Base-by-base conservation (phyloP, 2,797 vertebrate species). In the Argentina silus region DNA sequence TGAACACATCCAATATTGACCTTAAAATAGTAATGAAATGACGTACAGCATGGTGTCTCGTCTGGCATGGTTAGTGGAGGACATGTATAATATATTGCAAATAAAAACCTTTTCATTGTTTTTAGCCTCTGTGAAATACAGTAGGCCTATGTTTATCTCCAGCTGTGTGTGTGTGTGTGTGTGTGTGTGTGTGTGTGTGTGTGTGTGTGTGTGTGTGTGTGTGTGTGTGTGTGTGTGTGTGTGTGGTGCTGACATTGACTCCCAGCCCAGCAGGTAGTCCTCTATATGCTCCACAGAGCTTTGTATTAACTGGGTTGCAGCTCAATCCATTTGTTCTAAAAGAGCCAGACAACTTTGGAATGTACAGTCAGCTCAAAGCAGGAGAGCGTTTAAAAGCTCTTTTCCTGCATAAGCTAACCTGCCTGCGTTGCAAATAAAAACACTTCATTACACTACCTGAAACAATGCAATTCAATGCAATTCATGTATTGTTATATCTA, bases 271-370 rank as follows among this genome's bases (percentile, higher is more conserved):
- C 71, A 48, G 71, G 44, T 56, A 45, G 61, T 5, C 17, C 12
- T 55, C 44, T 69, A 67, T 19, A 1, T 63, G 48, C 56, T 69
- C 57, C 67, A 42, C 23, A 8, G 8, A 23, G 51, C 56, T 78
- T 36, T 36, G 67, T 51, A 78, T 57, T 43, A 11, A 15, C 36
- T 65, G 17, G 17, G 19, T 56, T 65, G 42, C 62, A 23, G 23
- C 45, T 66, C 51, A 59, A 59, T 23, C n/a, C 27, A 6, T 45
- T 19, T 14, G 56, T 61, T 55, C 70, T 78, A 42, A 7, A 72
- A 23, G 44, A 43, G 47, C 17, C 48, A 56, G 36, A 56, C 47
- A 78, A 77, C 72, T 78, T 82, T 55, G 11, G 4, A 19, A 67
- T 69, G 3, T 12, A 59, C 59, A 57, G 14, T 57, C 17, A 17